These are phyloP conservation scores for Misgurnus mizolepis DNA, from an alignment of 2,113 vertebrate genomes.

Conservation along the genomic window DNA sequence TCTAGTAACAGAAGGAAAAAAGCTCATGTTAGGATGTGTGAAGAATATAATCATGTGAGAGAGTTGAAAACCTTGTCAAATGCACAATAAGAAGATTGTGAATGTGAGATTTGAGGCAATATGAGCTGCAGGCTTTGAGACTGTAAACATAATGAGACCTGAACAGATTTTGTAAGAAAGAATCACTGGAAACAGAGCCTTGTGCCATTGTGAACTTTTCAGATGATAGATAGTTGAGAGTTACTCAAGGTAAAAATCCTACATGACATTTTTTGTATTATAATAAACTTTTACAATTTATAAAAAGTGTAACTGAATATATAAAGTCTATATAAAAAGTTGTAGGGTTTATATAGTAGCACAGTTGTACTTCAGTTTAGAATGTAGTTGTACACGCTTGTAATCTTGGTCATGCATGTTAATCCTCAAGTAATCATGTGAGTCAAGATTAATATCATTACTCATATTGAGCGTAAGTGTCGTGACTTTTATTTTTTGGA, in stretches of 20 bases:
- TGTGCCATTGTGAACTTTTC: constrained; percentile 39
- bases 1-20: constrained; percentile 26
- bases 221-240: constrained; percentile 15
- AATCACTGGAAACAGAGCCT: constrained; percentile 13
- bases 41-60: constrained; percentile 40
- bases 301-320: no score
- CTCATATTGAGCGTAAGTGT: background rate
- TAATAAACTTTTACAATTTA: no score
- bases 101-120: constrained; percentile 42
- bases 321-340: no score
- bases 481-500: background rate
- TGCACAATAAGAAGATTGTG: constrained; percentile 23
- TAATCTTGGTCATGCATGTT: background rate
- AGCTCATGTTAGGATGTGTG: background rate
- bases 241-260: background rate
- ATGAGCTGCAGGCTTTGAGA: constrained; percentile 43
- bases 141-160: constrained; percentile 49
- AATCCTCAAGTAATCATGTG: background rate
- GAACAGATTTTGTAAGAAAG: constrained; percentile 49
- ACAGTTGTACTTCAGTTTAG: no score
- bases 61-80: constrained; percentile 8
- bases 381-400: background rate
- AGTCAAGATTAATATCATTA: background rate
- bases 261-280: background rate
- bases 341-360: background rate